phyloP scores from a whole-genome alignment of 2,888 invertebrate genomes.

The Serrognathus titanus region DNA sequence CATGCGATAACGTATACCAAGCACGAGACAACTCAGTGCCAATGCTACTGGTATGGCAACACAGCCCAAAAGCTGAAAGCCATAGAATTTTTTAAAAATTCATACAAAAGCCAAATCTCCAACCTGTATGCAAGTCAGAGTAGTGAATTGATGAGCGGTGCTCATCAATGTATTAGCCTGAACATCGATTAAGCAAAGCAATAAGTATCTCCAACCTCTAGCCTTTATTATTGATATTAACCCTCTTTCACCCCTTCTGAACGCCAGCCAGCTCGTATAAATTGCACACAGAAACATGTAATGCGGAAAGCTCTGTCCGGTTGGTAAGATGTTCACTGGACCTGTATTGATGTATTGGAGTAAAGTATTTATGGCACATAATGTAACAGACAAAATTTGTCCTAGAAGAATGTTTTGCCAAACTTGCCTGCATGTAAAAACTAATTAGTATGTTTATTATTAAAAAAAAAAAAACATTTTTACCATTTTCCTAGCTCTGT shows the following conservation, averaged over 20 bases:
- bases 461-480: slow-evolving; percentile 31
- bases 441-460: neutral
- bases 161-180: slow-evolving; percentile 81
- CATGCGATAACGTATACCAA: slow-evolving; percentile 71
- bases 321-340: slow-evolving; percentile 69
- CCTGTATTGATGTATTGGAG: slow-evolving; percentile 68
- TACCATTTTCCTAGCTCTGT: slow-evolving; percentile 69
- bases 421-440: slow-evolving; percentile 56
- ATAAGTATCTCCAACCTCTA: slow-evolving; percentile 73
- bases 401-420: slow-evolving; percentile 72
- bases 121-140: slow-evolving; percentile 70
- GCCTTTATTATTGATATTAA: slow-evolving; percentile 62
- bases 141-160: slow-evolving; percentile 74
- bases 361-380: slow-evolving; percentile 74
- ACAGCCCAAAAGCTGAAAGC: slow-evolving; percentile 78
- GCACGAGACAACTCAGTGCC: slow-evolving; percentile 71
- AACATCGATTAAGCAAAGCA: slow-evolving; percentile 78
- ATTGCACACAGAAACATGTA: slow-evolving; percentile 73
- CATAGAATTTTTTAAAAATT: slow-evolving; percentile 5
- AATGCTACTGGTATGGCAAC: slow-evolving; percentile 81
- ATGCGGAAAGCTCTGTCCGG: slow-evolving; percentile 77
- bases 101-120: slow-evolving; percentile 14
- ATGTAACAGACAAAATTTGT: slow-evolving; percentile 70
- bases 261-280: slow-evolving; percentile 73
- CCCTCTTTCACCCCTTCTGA: slow-evolving; percentile 60